Conservation (phyloP, 1,140 invertebrate species). For the Leptinotarsa undecemlineata region DNA sequence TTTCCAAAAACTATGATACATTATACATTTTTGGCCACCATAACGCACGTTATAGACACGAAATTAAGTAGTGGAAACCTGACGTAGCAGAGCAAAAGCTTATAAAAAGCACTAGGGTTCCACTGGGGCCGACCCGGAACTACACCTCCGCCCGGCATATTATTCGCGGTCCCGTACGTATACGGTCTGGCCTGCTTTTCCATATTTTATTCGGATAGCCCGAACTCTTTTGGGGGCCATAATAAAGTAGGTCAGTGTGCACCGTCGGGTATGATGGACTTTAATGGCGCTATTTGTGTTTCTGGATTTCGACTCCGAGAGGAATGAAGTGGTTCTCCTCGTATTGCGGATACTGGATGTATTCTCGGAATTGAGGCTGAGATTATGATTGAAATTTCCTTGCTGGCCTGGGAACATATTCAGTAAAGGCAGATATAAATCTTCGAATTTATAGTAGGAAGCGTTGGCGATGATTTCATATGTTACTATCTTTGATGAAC, state of each 20-base stretch:
- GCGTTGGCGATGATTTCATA: no score
- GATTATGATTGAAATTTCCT: no score
- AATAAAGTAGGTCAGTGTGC: constrained; percentile 16
- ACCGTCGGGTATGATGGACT: not conserved
- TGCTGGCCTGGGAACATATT: no score
- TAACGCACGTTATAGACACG: no score
- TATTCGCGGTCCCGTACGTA: constrained; percentile 1
- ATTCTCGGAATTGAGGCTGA: not conserved
- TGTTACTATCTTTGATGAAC: no score
- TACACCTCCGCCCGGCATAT: not conserved
- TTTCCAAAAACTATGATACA: no score
- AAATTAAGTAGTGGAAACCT: no score
- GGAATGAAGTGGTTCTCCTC: not conserved
- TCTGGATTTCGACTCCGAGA: constrained; percentile 5
- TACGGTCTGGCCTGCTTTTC: not conserved
- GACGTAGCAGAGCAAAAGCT: no score
- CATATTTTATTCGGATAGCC: constrained; percentile 14
- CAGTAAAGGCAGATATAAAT: no score
- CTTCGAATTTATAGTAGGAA: no score
- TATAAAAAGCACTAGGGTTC: not conserved
- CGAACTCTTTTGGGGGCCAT: constrained; percentile 2
- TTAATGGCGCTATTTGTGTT: constrained; percentile 12
- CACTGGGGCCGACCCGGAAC: not conserved
- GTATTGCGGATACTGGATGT: not conserved
- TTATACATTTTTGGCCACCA: no score